Percentiles rank a stretch among this genome's conserved stretches.
These are phyloP conservation scores for Ictalurus punctatus DNA, from an alignment of 2,113 vertebrate species.

Conservation along the genomic window DNA sequence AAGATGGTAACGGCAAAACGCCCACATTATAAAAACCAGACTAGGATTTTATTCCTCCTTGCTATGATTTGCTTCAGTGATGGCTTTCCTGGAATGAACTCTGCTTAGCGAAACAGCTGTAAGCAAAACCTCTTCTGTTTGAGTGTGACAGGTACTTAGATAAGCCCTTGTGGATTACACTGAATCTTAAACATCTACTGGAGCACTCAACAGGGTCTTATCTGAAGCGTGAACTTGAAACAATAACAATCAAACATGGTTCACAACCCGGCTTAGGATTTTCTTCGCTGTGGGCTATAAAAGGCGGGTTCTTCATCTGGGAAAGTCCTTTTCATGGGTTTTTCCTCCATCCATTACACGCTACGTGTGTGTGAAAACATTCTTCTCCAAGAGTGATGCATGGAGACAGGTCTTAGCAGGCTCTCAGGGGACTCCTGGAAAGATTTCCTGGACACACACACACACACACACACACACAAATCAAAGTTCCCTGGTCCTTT, in stretches of 20 bases:
- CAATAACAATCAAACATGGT: slow-evolving; percentile 33
- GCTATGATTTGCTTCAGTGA: background rate
- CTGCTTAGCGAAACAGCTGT: background rate
- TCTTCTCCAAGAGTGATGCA: slow-evolving; percentile 61
- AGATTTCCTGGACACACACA: slow-evolving; percentile 48
- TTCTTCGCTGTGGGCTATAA: slow-evolving; percentile 54
- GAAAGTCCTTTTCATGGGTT: slow-evolving; percentile 61
- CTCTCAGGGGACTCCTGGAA: slow-evolving; percentile 51
- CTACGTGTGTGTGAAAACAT: slow-evolving; percentile 57
- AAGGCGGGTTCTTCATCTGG: slow-evolving; percentile 56
- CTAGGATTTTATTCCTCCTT: background rate
- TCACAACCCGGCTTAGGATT: slow-evolving; percentile 22
- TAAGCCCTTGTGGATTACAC: background rate
- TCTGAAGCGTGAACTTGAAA: slow-evolving; percentile 15
- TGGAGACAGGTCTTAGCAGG: slow-evolving; percentile 37
- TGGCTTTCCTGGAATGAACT: slow-evolving; percentile 15
- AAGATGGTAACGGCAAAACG: background rate
- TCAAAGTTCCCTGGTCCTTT: background rate
- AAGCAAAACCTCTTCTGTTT: slow-evolving; percentile 16
- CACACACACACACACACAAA: background rate
- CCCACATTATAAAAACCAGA: background rate
- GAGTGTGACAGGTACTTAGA: slow-evolving; percentile 4
- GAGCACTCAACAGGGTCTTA: background rate
- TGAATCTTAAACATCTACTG: background rate
- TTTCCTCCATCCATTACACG: slow-evolving; percentile 32